phyloP scores from a whole-genome alignment of 2,888 invertebrate genomes.

The Dysmachus trigonus region DNA sequence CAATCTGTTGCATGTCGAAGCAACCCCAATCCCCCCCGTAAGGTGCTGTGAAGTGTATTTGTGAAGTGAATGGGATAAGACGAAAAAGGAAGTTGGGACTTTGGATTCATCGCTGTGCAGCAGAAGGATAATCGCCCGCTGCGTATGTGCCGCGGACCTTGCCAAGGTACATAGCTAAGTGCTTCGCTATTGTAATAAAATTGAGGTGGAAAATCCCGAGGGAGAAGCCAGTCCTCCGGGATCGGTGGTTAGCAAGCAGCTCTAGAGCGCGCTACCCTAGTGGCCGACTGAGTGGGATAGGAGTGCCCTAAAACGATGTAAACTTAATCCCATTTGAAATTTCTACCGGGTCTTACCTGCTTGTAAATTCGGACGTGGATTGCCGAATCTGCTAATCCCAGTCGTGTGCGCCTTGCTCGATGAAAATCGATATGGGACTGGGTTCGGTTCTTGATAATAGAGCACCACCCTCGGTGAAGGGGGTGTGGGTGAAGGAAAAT shows the following conservation, averaged over 20 bases:
- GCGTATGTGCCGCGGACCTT: background rate
- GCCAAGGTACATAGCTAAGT: background rate
- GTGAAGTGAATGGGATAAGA: constrained; percentile 9
- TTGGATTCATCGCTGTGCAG: background rate
- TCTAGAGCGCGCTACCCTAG: background rate
- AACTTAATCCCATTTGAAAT: background rate
- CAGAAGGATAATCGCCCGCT: background rate
- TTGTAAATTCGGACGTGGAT: background rate
- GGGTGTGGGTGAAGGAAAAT: background rate
- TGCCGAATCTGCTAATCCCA: background rate
- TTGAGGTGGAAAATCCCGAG: background rate
- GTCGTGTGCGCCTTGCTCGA: background rate
- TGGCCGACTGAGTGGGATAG: background rate
- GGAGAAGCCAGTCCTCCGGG: background rate
- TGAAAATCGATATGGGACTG: constrained; percentile 23
- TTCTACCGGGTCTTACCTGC: background rate
- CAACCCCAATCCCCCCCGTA: background rate
- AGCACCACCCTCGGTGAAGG: background rate
- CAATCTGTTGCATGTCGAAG: constrained; percentile 48
- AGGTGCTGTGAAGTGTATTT: constrained; percentile 9
- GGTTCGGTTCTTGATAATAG: constrained; percentile 6
- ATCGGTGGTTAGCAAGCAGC: background rate
- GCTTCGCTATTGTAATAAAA: background rate
- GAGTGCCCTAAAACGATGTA: background rate
- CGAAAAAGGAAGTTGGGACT: background rate